These are phyloP conservation scores for Drosophila dives DNA, from an alignment of 2,888 invertebrate genomes.

Conservation along the genomic window DNA sequence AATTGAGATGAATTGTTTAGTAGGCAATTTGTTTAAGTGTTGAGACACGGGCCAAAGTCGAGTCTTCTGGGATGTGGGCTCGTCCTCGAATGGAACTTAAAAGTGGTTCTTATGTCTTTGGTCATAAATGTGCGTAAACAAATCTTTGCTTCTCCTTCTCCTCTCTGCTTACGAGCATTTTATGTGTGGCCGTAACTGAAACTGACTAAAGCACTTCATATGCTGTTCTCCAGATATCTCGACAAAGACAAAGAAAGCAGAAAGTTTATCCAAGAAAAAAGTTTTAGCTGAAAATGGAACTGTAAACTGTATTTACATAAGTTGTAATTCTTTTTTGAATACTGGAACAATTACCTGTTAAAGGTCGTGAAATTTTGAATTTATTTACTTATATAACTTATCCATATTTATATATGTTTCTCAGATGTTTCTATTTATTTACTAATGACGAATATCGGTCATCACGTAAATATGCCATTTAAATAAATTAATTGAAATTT, in stretches of 20 bases:
- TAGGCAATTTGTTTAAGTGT: conserved; percentile 75
- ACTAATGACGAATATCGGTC: too few relatives aligned
- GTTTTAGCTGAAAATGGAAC: background rate
- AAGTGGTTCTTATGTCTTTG: conserved; percentile 57
- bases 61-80: conserved; percentile 22
- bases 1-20: conserved; percentile 76
- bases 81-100: conserved; percentile 40
- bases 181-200: conserved; percentile 19
- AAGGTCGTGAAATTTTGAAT: background rate
- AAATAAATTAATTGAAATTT: background rate
- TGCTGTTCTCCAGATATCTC: conserved; percentile 1
- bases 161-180: conserved; percentile 26
- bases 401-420: background rate
- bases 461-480: background rate
- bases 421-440: too few relatives aligned
- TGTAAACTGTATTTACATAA: background rate
- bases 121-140: conserved; percentile 60
- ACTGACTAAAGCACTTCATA: conserved; percentile 28
- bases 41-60: conserved; percentile 23
- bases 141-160: conserved; percentile 33
- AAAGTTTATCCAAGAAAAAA: conserved; percentile 1
- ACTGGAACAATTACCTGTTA: background rate
- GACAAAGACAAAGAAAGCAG: background rate
- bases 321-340: background rate
- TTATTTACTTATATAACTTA: background rate